These are phyloP conservation scores for Crossaster papposus DNA, from an alignment of 53 echinoderm and acorn worm genomes.

Conservation along the genomic window DNA sequence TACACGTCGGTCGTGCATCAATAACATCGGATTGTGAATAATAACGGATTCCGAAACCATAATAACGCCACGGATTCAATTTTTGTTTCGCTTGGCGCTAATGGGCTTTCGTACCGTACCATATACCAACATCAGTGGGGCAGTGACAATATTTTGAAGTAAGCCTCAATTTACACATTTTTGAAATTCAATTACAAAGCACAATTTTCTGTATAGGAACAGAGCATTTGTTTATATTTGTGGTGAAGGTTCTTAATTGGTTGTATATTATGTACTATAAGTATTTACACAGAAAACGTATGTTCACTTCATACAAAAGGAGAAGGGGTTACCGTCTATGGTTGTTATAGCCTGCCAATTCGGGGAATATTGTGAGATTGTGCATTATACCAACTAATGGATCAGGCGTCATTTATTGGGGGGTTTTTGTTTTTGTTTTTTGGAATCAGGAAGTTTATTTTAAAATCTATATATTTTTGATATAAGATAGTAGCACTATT, in stretches of 20 bases:
- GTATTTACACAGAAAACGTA: neutral
- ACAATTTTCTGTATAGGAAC: neutral
- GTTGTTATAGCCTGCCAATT: neutral
- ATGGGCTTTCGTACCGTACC: too few relatives aligned
- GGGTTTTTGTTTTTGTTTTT: neutral
- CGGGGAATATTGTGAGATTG: neutral
- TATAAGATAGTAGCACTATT: constrained; percentile 12
- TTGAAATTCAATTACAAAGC: neutral
- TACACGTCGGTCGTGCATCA: too few relatives aligned
- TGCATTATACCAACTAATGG: neutral
- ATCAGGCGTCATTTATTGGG: constrained; percentile 3
- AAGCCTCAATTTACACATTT: neutral
- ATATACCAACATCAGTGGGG: neutral
- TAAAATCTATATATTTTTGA: constrained; percentile 40
- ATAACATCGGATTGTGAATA: too few relatives aligned
- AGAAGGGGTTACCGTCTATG: neutral
- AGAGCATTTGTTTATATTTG: neutral
- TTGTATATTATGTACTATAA: constrained; percentile 6
- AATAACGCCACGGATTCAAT: too few relatives aligned
- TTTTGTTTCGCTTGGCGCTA: too few relatives aligned
- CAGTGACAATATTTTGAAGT: neutral
- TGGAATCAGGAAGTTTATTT: constrained; percentile 34
- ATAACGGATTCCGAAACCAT: too few relatives aligned
- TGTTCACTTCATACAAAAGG: neutral
- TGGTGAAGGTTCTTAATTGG: neutral